Base-by-base conservation (phyloP, 2,888 invertebrate genomes). In the Pyrrhia umbra region DNA sequence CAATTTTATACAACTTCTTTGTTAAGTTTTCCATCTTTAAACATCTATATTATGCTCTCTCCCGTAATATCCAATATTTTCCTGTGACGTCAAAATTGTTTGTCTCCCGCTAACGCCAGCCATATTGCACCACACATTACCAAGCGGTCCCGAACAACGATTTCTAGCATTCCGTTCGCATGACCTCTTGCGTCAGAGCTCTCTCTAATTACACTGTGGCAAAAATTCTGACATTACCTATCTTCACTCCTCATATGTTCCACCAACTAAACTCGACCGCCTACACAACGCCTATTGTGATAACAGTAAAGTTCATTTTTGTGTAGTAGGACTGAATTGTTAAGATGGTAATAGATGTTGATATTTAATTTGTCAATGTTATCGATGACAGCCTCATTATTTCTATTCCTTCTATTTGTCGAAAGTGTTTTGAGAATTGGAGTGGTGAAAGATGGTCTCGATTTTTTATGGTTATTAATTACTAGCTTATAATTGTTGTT, bases 321-420 rank as follows among this genome's bases (percentile, higher is more conserved):
- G 52, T 25, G 10, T 34, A 47, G 6, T 37, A 10, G 18, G 23
- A 10, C 10, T 42, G 27, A 45, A 25, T 45, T 21, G 23, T 13
- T 59, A 73, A 54, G 20, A 25, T 74, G 57, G 78, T 72, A 47
- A 71, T 71, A 60, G 51, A 75, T 86, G 88, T 88, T 91, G 89
- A 89, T 92, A 90, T 93, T 93, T 92, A 93, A 94, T 94, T 93
- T 93, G 93, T 94, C 93, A 94, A 92, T 92, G 92, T 92, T 91
- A 86, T 83, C 83, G 87, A 85, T 92, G 94, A 92, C 92, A 92
- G 91, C 70, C 85, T 88, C 83, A 90, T 92, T 92, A 93, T 91
- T 91, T 89, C 69, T 80, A 78, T 82, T 80, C 78, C 80, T 83
- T 84, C 82, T 83, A 84, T 81, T 80, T 81, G 84, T 80, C 84